A percentile compares a stretch with the other conserved stretches of the same genome.
Conservation (phyloP, 1,140 invertebrate species). For the Drosophila biarmipes region DNA sequence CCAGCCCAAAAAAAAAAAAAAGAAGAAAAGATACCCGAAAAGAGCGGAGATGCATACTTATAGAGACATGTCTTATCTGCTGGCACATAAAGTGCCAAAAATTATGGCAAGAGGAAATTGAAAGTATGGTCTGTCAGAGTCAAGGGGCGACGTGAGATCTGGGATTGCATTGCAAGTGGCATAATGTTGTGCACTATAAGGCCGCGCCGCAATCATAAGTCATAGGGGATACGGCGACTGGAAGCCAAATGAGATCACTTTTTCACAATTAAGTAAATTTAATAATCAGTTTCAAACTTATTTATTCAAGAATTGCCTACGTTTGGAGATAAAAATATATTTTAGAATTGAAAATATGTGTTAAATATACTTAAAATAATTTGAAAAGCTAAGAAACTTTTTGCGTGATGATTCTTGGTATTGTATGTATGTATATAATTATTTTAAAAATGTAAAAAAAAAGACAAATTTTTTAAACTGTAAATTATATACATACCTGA, state of each 20-base stretch:
- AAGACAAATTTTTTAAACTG: no score
- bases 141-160: constrained; percentile 24
- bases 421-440: no score
- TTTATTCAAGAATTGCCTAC: no score
- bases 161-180: constrained; percentile 1
- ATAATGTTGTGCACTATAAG: neutral
- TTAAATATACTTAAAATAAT: no score
- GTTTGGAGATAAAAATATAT: no score
- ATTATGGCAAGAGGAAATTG: constrained; percentile 77
- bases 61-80: constrained; percentile 64
- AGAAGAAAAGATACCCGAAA: constrained; percentile 1
- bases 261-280: no score
- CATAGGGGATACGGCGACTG: neutral
- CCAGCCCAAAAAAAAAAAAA: constrained; percentile 25
- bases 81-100: constrained; percentile 75
- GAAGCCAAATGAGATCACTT: neutral
- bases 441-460: no score
- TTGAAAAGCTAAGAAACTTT: no score
- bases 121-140: constrained; percentile 30
- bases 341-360: no score
- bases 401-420: no score
- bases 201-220: neutral
- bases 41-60: constrained; percentile 42
- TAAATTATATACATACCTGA: no score
- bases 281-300: no score